Percentiles rank a stretch among this genome's conserved stretches.
Evolutionary conservation across 2,888 invertebrate genomes (phyloP).

Genomic region (Eristalinus sepulchralis): DNA sequence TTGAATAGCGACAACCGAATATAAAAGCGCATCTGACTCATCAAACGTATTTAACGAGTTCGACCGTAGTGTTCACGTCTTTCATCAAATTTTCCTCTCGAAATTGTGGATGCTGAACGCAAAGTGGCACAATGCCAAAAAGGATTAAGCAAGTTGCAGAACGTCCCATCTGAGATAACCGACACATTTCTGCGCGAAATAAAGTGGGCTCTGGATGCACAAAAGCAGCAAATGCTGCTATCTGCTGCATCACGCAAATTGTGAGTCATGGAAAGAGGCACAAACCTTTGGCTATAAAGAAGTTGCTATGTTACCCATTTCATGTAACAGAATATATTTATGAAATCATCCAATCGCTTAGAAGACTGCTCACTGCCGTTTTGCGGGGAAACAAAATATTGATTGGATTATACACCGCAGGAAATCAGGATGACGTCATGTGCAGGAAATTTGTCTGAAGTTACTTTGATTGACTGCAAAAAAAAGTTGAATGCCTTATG

Average conservation of each 20-base stretch:
- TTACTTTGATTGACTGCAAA: slow-evolving; percentile 32
- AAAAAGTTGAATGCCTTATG: not conserved
- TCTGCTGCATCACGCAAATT: not conserved
- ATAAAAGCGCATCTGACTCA: slow-evolving; percentile 61
- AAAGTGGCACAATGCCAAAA: slow-evolving; percentile 55
- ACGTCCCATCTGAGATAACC: slow-evolving; percentile 8
- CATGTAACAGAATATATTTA: not conserved
- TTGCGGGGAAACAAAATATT: slow-evolving; percentile 2
- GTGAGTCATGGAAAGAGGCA: slow-evolving; percentile 49
- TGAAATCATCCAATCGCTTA: not conserved
- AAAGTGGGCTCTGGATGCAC: not conserved
- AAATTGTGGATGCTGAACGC: slow-evolving; percentile 45
- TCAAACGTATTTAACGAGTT: slow-evolving; percentile 48
- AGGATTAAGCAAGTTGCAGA: slow-evolving; percentile 58
- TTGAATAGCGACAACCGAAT: slow-evolving; percentile 37
- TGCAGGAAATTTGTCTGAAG: slow-evolving; percentile 14
- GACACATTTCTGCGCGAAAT: slow-evolving; percentile 17
- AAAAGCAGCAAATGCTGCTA: not conserved
- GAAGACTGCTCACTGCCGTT: not conserved
- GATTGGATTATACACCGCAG: slow-evolving; percentile 33
- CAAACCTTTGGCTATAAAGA: not conserved
- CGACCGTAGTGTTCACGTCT: slow-evolving; percentile 28
- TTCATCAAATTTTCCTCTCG: slow-evolving; percentile 29
- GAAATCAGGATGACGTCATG: slow-evolving; percentile 57
- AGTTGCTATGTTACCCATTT: not conserved